Percentiles rank a stretch among this genome's conserved stretches.
Evolutionary conservation across 1,140 invertebrate genomes (phyloP).

Genomic region (Lamellibrachia luymesi): DNA sequence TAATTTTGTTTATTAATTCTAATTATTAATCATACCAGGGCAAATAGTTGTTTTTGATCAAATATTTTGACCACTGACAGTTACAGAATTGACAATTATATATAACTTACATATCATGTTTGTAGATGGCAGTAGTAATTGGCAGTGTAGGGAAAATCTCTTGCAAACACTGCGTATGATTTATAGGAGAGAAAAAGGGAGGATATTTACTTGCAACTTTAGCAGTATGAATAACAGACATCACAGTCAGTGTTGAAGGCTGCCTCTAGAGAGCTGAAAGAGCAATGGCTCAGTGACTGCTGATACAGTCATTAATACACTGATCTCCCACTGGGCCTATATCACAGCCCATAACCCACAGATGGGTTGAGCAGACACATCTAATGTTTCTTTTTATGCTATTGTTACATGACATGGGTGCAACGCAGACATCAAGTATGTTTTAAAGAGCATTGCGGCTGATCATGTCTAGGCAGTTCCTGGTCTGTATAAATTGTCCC

Average conservation of each 20-base stretch:
- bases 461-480: no score
- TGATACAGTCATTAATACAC: not conserved
- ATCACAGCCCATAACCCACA: not conserved
- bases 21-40: not conserved
- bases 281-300: not conserved
- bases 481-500: no score
- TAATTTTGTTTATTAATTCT: not conserved
- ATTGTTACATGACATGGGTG: not conserved
- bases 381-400: not conserved
- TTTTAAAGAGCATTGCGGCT: no score
- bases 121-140: not conserved
- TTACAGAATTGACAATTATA: not conserved
- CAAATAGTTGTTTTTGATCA: not conserved
- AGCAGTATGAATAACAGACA: not conserved
- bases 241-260: not conserved
- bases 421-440: not conserved
- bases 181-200: not conserved
- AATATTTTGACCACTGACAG: not conserved
- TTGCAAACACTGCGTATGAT: not conserved
- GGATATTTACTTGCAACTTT: not conserved
- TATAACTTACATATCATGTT: not conserved
- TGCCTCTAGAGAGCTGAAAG: not conserved
- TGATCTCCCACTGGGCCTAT: not conserved
- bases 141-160: not conserved
- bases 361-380: not conserved